Conservation (phyloP, 2,888 invertebrate genomes). For the Pristionchus maxplancki region DNA sequence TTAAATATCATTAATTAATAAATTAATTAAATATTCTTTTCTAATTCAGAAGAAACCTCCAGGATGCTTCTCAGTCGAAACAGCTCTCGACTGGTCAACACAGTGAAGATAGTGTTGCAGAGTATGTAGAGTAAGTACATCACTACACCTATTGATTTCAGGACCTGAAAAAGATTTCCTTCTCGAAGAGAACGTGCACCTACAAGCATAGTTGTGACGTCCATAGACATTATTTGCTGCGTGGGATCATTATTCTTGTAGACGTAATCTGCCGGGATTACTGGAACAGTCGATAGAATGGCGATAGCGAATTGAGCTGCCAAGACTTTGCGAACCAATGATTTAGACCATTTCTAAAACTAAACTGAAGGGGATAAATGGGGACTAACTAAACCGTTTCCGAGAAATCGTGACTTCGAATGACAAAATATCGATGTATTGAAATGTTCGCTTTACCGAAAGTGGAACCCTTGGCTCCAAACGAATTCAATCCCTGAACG, state of each 20-base stretch:
- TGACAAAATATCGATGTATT: neutral
- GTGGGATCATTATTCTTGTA: neutral
- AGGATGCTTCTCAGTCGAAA: neutral
- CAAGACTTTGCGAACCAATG: neutral
- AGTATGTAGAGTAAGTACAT: neutral
- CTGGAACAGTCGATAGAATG: neutral
- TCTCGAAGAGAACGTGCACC: neutral
- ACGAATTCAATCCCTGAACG: neutral
- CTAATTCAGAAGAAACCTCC: too few relatives aligned
- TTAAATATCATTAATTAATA: neutral
- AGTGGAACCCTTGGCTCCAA: neutral
- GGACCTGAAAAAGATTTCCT: neutral
- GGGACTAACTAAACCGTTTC: neutral
- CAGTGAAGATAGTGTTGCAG: neutral
- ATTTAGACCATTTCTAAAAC: neutral
- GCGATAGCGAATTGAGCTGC: neutral
- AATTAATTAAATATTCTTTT: too few relatives aligned
- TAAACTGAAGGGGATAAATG: rapidly evolving
- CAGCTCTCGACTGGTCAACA: neutral
- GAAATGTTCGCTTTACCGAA: neutral
- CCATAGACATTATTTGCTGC: neutral
- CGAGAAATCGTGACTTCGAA: neutral
- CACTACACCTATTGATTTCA: neutral
- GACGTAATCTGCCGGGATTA: neutral
- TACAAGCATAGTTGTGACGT: neutral